Evolutionary conservation across 2,888 invertebrate species (phyloP), one percentile per base, ranked within the genome.

Genomic region (Epicampocera succincta): DNA sequence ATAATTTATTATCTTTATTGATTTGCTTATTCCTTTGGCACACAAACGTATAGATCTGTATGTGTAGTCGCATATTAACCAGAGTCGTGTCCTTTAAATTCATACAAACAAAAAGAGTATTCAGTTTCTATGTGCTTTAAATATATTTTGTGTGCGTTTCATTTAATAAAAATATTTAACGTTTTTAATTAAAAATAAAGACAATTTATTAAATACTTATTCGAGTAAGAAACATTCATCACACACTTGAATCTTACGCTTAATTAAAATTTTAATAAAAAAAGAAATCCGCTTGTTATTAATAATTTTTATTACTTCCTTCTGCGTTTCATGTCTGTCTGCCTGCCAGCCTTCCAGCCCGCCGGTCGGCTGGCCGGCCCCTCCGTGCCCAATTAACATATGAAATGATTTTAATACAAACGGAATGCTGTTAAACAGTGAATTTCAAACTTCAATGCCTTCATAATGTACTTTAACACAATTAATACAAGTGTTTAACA

Each of bases 191-290:
- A 44, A 46, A 60, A 17, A 17, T 54, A 52, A 54, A 42, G 38
- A 72, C 38, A 33, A 60, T 13, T 50, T 38, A 38, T 48, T 40
- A 13, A 25, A 40, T 48, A 48, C 15, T 46, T 48, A 42, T 29
- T n/a, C 21, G 42, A 4, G 40, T 33, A 61, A 42, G 13, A 60
- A 29, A 17, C 17, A 65, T 40, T 40, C 17, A 73, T 74, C 38
- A 33, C 15, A 42, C 42, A 63, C 48, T 75, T 38, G 48, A 40
- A 48, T 61, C 17, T 63, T 74, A 63, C 42, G 71, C 71, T 61
- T 72, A 61, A 81, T 76, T 72, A 72, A 76, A 54, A 52, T 50
- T 68, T 69, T 38, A 58, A 40, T 8, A 48, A 68, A 56, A n/a
- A 54, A 17, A 48, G 63, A 56, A 54, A 17, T 6, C 33, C 44